These are phyloP conservation scores for Papilio dardanus DNA, from an alignment of 1,140 invertebrate genomes.

Conservation along the genomic window DNA sequence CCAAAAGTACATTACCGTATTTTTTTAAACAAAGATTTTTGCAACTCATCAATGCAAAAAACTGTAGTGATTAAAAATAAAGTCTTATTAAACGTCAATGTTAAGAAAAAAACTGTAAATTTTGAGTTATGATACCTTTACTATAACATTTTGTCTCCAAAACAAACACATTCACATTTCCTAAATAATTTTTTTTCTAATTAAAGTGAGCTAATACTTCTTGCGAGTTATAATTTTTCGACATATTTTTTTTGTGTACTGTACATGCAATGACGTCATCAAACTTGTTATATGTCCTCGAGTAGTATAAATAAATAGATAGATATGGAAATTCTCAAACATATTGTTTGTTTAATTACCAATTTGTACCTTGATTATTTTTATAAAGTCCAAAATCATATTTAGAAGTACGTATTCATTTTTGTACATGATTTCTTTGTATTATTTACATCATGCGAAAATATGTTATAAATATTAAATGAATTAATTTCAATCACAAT, in stretches of 20 bases:
- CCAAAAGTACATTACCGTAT: neutral
- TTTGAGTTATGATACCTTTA: too few relatives aligned
- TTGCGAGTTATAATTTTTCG: too few relatives aligned
- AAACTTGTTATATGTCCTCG: too few relatives aligned
- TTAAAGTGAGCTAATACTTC: too few relatives aligned
- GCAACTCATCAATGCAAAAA: neutral
- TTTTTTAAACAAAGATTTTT: neutral
- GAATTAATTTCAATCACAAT: neutral
- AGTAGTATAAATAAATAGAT: too few relatives aligned
- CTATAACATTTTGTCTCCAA: too few relatives aligned
- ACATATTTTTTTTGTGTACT: too few relatives aligned
- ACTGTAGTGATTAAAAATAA: neutral
- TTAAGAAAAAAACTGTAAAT: too few relatives aligned
- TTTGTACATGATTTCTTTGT: neutral
- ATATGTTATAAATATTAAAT: neutral
- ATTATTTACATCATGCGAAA: neutral
- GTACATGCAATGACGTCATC: too few relatives aligned
- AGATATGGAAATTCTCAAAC: neutral
- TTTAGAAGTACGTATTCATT: neutral
- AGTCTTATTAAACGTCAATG: too few relatives aligned
- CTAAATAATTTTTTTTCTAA: too few relatives aligned
- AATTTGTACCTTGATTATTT: conserved; percentile 8
- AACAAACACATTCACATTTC: too few relatives aligned
- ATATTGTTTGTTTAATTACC: neutral
- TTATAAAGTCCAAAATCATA: neutral